A percentile compares a stretch with the other conserved stretches of the same genome.
Evolutionary conservation across 2,888 invertebrate species (phyloP).

Genomic region (Eilema caniola): DNA sequence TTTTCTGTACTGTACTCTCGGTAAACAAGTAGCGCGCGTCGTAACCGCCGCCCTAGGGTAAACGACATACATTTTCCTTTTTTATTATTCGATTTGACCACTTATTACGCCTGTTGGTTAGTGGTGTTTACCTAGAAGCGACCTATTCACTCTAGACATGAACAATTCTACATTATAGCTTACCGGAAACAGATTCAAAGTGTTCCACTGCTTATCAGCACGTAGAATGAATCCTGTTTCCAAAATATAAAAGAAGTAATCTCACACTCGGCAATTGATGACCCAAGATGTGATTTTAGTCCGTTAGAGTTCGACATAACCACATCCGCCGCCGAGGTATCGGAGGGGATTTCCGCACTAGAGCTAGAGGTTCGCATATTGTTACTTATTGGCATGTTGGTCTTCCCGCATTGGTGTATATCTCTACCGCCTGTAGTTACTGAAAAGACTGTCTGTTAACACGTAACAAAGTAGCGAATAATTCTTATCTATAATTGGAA

Average conservation of each 20-base stretch:
- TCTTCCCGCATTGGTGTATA: background rate
- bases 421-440: background rate
- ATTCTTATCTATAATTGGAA: slow-evolving; percentile 22
- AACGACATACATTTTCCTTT: background rate
- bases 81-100: slow-evolving; percentile 1
- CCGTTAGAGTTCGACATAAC: no score
- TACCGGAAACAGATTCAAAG: no score
- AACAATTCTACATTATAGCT: no score
- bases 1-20: background rate
- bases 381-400: no score
- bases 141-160: background rate
- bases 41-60: background rate
- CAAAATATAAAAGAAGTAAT: no score
- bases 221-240: no score
- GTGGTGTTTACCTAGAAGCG: background rate
- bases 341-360: no score
- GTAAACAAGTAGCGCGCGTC: background rate
- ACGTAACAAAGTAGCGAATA: slow-evolving; percentile 11
- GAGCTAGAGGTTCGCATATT: no score
- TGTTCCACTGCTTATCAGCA: no score
- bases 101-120: background rate
- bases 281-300: no score
- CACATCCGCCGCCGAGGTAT: no score
- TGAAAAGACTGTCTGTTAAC: background rate
- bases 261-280: no score